Evolutionary conservation across 2,797 vertebrate genomes (phyloP).

Genomic region (Carcharodon carcharias): DNA sequence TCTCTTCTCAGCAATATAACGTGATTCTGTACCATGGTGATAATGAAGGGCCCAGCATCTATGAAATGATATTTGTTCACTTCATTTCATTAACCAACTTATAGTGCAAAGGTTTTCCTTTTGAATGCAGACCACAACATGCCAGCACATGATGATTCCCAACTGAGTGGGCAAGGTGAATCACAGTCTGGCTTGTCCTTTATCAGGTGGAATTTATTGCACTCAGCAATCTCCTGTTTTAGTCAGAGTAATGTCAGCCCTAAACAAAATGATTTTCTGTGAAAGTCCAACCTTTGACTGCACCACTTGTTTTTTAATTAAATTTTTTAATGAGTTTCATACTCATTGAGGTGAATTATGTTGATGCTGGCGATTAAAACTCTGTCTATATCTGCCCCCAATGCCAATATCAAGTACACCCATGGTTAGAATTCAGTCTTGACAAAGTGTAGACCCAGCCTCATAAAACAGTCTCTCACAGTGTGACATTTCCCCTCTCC

Average conservation of each 20-base stretch:
- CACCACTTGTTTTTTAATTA: neutral
- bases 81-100: neutral
- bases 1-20: neutral
- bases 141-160: neutral
- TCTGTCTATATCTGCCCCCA: neutral
- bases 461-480: neutral
- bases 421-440: neutral
- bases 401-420: neutral
- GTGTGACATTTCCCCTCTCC: neutral
- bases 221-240: neutral
- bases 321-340: neutral
- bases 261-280: neutral
- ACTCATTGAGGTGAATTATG: neutral
- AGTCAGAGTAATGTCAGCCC: neutral
- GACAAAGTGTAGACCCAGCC: neutral
- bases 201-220: neutral
- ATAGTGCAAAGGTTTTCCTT: neutral
- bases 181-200: neutral
- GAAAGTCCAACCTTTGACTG: neutral
- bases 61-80: neutral
- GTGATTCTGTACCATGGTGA: too few relatives aligned
- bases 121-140: neutral
- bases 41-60: neutral
- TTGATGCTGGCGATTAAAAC: neutral
- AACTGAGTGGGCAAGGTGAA: neutral